Conservation (phyloP, 2,888 invertebrate species). For the Suillia variegata region DNA sequence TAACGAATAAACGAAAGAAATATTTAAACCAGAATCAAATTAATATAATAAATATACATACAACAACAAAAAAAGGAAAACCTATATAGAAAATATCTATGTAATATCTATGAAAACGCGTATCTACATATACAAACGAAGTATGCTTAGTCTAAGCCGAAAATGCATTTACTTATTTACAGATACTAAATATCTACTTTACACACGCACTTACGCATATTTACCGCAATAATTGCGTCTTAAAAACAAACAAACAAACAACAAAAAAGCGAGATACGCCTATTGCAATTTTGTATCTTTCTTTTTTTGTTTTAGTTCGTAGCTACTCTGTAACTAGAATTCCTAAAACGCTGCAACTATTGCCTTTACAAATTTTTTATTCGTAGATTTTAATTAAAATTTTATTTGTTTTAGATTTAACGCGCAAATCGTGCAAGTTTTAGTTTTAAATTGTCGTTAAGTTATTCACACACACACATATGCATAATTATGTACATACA, state of each 20-base stretch:
- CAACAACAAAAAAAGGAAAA: neutral
- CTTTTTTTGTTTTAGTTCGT: too few relatives aligned
- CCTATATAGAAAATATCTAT: too few relatives aligned
- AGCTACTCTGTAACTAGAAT: neutral
- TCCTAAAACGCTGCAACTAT: slow-evolving; percentile 21
- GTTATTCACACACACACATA: slow-evolving; percentile 12
- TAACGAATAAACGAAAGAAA: neutral
- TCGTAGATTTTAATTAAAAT: neutral
- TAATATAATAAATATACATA: neutral
- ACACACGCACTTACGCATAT: slow-evolving; percentile 8
- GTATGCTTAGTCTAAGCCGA: neutral
- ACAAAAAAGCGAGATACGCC: too few relatives aligned
- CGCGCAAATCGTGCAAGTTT: too few relatives aligned
- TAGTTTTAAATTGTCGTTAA: too few relatives aligned
- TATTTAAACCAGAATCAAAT: neutral
- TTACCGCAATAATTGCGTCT: slow-evolving; percentile 15
- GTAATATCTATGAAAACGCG: too few relatives aligned
- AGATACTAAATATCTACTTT: neutral
- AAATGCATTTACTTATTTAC: neutral
- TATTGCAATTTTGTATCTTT: too few relatives aligned
- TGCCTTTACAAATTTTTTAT: slow-evolving; percentile 17
- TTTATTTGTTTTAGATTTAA: too few relatives aligned
- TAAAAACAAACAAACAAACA: too few relatives aligned
- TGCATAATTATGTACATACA: slow-evolving; percentile 25
- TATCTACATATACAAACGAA: neutral